Conservation (phyloP, 2,797 vertebrate genomes). For the Dendrocincla fuliginosa region DNA sequence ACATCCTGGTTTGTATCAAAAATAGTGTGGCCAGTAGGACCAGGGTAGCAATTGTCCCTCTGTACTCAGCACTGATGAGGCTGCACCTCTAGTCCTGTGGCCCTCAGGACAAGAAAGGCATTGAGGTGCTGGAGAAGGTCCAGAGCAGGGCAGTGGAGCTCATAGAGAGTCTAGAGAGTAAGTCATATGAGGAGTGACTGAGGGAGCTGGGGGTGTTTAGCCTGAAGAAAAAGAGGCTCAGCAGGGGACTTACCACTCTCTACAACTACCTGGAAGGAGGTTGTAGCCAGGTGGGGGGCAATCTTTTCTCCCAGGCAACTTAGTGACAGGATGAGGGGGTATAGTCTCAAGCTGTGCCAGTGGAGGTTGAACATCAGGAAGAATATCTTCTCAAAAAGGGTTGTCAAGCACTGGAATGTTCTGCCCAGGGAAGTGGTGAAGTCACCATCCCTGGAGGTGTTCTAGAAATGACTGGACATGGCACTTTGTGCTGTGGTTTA, state of each 20-base stretch:
- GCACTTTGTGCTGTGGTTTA: neutral
- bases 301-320: neutral
- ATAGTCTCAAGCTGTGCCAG: neutral
- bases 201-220: neutral
- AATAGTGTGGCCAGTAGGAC: neutral
- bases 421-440: neutral
- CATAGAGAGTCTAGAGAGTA: neutral
- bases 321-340: neutral
- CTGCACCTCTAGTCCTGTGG: rapidly evolving
- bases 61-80: neutral
- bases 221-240: neutral
- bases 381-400: neutral
- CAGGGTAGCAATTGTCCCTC: rapidly evolving
- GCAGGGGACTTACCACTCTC: neutral
- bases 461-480: neutral
- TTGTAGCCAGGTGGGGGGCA: neutral
- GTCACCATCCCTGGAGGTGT: neutral
- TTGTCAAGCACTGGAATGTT: neutral
- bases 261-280: neutral
- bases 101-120: neutral
- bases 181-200: neutral
- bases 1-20: neutral
- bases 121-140: rapidly evolving
- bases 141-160: neutral
- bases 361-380: neutral